phyloP scores from a whole-genome alignment of 2,113 vertebrate species.

The Callipepla californica region DNA sequence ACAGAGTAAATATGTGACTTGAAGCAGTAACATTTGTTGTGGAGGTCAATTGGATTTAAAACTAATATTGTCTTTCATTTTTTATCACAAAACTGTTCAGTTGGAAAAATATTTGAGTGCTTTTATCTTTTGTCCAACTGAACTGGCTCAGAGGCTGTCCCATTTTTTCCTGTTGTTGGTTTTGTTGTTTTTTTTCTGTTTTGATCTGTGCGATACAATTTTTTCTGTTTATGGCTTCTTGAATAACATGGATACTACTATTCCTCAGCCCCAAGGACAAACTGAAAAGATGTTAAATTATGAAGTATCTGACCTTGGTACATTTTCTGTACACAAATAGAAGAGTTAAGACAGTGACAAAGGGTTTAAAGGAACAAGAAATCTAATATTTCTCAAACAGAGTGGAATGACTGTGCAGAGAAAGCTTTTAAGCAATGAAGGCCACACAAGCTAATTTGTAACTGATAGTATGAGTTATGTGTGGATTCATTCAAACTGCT shows the following conservation, averaged over 20 bases:
- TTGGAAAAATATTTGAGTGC: neutral
- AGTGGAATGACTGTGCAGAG: neutral
- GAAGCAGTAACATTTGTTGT: neutral
- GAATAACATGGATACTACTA: neutral
- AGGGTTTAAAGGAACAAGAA: constrained; percentile 32
- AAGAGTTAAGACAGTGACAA: constrained; percentile 51
- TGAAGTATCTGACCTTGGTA: constrained; percentile 37
- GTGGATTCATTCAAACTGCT: constrained; percentile 42
- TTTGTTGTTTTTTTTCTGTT: neutral
- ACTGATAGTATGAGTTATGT: constrained; percentile 12
- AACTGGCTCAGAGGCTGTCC: neutral
- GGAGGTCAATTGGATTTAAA: constrained; percentile 5
- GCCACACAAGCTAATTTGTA: constrained; percentile 21
- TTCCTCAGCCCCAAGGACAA: constrained; percentile 21
- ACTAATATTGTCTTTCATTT: neutral
- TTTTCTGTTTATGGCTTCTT: neutral
- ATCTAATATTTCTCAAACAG: neutral
- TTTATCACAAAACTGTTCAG: constrained; percentile 21
- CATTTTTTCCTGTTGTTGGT: neutral
- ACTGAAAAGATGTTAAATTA: neutral
- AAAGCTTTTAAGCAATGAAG: constrained; percentile 56
- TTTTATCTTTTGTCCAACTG: neutral
- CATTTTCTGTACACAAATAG: constrained; percentile 15
- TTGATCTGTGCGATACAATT: neutral
- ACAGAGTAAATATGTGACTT: neutral